Evolutionary conservation across 2,888 invertebrate genomes (phyloP), one percentile per base, ranked within the genome.

Genomic region (Alentia gelatinosa): DNA sequence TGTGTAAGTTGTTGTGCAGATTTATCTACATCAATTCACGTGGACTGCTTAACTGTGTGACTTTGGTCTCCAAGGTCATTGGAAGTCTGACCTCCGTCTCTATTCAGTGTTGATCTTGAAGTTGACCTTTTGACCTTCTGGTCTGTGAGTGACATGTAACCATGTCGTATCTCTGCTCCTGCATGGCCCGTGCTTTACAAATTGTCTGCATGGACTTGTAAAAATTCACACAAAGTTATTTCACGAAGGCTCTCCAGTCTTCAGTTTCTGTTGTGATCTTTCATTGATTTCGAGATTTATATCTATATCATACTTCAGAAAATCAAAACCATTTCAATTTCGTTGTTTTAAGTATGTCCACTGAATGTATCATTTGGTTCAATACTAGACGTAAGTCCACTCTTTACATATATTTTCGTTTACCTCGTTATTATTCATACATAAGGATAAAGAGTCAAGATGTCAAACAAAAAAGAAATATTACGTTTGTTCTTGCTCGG

Each of bases 161-260:
- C 26, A 79, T 35, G 79, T 79, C 79, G 23, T 79, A 19, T 3
- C 79, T 79, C 79, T 1, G 79, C 39, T 3, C 39, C 79, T 35
- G 79, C 79, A 79, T 79, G 79, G 79, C 79, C n/a, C 19, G 12
- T 37, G 79, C 39, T 39, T 79, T 39, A 35, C 9, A 79, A 79
- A 35, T 26, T 74, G 35, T 79, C 35, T 79, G 79, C 79, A 79
- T 79, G 79, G 39, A 37, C 39, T 79, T 79, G 15, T 35, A 74
- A 33, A 33, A 19, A 74, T 79, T 79, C 79, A 79, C 35, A 9
- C 7, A 79, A 63, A 12, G 12, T 68, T 56, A 56, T 56, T 19
- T n/a, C 19, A 56, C 19, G 19, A 56, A n/a, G 19, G 56, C 56
- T 56, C n/a, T n/a, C 56, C 19, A 56, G 56, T n/a, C 68, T 68